phyloP scores from a whole-genome alignment of 1,140 invertebrate species.

The Pantala flavescens region DNA sequence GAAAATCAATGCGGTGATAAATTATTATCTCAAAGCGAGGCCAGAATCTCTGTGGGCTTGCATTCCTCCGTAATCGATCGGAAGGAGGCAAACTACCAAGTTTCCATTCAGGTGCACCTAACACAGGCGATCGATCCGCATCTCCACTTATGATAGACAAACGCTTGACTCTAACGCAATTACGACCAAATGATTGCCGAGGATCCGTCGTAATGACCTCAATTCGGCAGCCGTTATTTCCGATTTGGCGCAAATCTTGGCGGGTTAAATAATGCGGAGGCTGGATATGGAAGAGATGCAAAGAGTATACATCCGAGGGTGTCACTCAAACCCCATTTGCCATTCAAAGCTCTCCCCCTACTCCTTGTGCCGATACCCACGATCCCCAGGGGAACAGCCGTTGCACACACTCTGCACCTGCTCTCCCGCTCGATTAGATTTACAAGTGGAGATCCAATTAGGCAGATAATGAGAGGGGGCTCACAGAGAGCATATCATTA shows the following conservation, averaged over 20 bases:
- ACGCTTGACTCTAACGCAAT: too few species aligned
- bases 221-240: background rate
- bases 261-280: background rate
- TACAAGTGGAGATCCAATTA: conserved; percentile 9
- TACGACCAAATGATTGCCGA: too few species aligned
- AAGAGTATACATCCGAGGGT: background rate
- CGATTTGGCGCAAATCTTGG: background rate
- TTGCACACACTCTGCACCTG: background rate
- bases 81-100: too few species aligned
- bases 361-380: background rate
- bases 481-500: conserved; percentile 6
- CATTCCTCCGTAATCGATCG: too few species aligned
- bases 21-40: too few species aligned
- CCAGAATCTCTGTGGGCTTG: too few species aligned
- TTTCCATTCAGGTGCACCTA: too few species aligned
- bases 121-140: too few species aligned
- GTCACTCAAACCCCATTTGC: conserved; percentile 4
- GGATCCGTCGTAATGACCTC: too few species aligned
- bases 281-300: background rate
- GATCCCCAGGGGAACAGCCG: background rate
- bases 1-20: too few species aligned
- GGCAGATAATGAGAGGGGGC: background rate
- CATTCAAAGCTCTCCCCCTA: background rate
- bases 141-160: too few species aligned
- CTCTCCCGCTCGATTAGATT: background rate